Evolutionary conservation across 2,888 invertebrate species (phyloP), one percentile per base, ranked within the genome.

Genomic region (Leuctra nigra): DNA sequence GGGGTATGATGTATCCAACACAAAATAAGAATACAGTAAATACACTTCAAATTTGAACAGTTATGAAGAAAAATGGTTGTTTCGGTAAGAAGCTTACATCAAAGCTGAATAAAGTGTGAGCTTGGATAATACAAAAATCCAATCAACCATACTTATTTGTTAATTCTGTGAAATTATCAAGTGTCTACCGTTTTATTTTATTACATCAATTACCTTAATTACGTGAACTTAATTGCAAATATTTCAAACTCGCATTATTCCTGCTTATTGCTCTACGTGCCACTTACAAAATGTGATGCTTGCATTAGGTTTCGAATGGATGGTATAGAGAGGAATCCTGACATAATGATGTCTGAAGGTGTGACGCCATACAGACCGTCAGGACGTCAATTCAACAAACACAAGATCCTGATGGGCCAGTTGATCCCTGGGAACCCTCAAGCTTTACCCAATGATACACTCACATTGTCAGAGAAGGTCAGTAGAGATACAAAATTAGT

Each of bases 381-480:
- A 3, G 79, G 78, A 1, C 75, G 77, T 63, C 80, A 82, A 67
- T 80, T 79, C 65, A 73, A 77, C 65, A 80, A 77, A 66, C 82
- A 76, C 66, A 76, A 77, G 66, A 68, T 82, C 7, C 69, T 83
- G 2, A 75, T 81, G 70, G 79, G 81, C 64, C 69, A 79, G 61
- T 75, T 84, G 62, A 70, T 82, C 38, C 79, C 81, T 6, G 77
- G 76, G 55, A 66, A 67, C 60, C 67, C 66, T 48, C 65, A 64
- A 44, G 63, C 64, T 48, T 67, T 73, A 25, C 62, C 64, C 1
- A 61, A 62, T 18, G 57, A 57, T 6, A 58, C 47, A 1, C 39
- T 63, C n/a, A 59, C 60, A 9, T 11, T 47, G 9, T 55, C 58
- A 38, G 63, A 63, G 38, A 59, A 58, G 59, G 63, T 62, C 54